Percentiles rank a stretch among this genome's conserved stretches.
These are phyloP conservation scores for Mionectes macconnelli DNA, from an alignment of 2,113 vertebrate genomes.

Conservation along the genomic window DNA sequence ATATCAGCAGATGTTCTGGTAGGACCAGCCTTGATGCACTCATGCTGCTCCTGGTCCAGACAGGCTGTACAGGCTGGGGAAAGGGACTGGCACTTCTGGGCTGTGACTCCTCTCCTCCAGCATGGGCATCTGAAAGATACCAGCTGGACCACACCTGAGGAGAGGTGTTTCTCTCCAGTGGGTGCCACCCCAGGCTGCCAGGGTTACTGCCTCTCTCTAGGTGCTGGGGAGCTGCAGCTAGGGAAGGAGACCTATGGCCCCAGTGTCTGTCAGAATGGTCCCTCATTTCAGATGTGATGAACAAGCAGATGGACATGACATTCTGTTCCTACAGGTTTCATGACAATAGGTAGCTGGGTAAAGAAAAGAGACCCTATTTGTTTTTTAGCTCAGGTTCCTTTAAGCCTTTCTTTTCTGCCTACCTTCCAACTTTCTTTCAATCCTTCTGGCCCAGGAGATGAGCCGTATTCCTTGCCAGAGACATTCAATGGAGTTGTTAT, in stretches of 20 bases:
- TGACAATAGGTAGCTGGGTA: background rate
- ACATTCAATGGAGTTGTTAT: background rate
- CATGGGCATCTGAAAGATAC: background rate
- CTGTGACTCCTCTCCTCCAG: background rate
- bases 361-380: background rate
- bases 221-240: background rate
- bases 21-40: accelerated
- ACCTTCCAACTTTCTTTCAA: background rate
- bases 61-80: background rate
- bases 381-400: background rate
- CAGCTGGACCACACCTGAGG: background rate
- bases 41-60: background rate
- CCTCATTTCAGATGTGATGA: background rate
- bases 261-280: background rate
- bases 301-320: background rate
- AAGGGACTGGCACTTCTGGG: background rate
- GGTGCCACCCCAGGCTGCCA: background rate
- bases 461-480: background rate
- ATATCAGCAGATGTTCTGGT: background rate
- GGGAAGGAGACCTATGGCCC: background rate
- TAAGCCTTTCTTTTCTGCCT: background rate
- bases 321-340: background rate
- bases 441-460: background rate
- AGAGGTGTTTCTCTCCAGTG: background rate
- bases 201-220: background rate